phyloP scores from a whole-genome alignment of 2,797 vertebrate species.

The Sebastes minor region DNA sequence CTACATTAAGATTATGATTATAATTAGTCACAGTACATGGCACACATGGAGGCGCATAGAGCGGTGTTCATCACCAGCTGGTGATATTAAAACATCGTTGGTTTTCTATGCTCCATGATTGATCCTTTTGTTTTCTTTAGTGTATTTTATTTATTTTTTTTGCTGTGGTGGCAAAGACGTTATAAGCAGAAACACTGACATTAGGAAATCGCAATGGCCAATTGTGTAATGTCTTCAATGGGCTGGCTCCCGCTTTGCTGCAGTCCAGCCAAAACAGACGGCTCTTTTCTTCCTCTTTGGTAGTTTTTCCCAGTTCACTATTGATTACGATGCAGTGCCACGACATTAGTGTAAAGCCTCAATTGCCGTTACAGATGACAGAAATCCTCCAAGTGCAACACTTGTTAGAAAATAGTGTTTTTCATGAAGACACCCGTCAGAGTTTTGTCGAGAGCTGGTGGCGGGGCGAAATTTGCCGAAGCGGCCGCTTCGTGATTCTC shows the following conservation, averaged over 20 bases:
- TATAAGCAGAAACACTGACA: neutral
- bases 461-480: neutral
- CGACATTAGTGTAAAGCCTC: too few relatives aligned
- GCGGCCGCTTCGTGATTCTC: neutral
- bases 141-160: neutral
- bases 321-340: neutral
- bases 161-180: neutral
- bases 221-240: neutral
- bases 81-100: neutral
- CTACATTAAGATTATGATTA: neutral
- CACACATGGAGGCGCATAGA: neutral
- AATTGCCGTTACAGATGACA: neutral
- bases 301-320: neutral
- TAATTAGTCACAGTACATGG: neutral
- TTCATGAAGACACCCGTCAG: neutral
- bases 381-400: neutral
- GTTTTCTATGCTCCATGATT: neutral
- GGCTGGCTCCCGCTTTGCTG: neutral
- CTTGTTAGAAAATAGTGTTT: neutral
- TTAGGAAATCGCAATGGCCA: neutral
- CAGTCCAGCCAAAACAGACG: neutral
- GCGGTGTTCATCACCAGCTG: neutral
- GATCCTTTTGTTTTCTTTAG: neutral
- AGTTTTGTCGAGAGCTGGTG: neutral
- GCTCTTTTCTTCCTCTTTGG: neutral